Conservation (phyloP, 2,888 invertebrate species). For the Catonia carolina region DNA sequence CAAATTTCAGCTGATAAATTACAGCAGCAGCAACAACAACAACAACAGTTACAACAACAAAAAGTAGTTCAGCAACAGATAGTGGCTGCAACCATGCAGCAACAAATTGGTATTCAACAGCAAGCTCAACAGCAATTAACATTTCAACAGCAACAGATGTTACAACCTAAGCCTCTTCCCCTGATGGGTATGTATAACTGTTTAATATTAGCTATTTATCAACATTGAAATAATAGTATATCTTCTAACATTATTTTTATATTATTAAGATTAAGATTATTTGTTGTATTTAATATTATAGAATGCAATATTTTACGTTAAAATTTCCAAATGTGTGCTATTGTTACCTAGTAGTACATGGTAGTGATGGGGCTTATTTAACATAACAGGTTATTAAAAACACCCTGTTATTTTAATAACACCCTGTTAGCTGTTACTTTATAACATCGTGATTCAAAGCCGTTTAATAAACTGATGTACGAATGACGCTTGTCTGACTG, state of each 20-base stretch:
- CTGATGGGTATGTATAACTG: conserved; percentile 49
- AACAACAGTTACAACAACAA: conserved; percentile 32
- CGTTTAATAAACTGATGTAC: no score
- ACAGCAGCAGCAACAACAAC: conserved; percentile 40
- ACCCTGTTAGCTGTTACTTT: no score
- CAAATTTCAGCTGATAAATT: conserved; percentile 28
- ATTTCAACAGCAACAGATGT: conserved; percentile 40
- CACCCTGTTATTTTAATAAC: no score
- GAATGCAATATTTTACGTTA: no score
- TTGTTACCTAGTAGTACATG: no score
- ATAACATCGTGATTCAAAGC: no score
- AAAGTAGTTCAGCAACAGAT: conserved; percentile 41
- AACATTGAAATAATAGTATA: background rate
- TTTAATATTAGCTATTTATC: background rate
- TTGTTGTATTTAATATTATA: no score
- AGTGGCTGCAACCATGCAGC: conserved; percentile 37
- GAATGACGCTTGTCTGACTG: no score
- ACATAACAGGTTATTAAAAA: no score
- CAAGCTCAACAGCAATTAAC: conserved; percentile 29
- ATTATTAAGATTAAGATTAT: no score
- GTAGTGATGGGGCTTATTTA: no score
- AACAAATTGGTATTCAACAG: conserved; percentile 36
- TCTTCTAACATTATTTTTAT: background rate
- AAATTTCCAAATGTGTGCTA: no score
- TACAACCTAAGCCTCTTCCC: conserved; percentile 42